These are phyloP conservation scores for Drosophila tsacasi DNA, from an alignment of 1,140 invertebrate species.

Conservation along the genomic window DNA sequence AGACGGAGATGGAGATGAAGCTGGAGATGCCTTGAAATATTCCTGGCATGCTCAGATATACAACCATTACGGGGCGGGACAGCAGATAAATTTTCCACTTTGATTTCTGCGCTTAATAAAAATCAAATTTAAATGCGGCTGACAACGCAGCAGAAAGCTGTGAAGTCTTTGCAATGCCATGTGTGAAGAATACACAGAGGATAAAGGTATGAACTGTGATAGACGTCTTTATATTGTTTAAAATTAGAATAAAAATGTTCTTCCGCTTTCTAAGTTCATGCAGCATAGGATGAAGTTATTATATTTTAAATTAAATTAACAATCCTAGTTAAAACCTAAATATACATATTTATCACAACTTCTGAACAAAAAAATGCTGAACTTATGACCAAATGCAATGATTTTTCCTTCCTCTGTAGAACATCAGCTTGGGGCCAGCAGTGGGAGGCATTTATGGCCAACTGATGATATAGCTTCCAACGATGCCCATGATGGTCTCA, in stretches of 20 bases:
- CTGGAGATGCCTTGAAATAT: slow-evolving; percentile 59
- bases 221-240: no score
- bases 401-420: slow-evolving; percentile 22
- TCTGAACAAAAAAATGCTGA: not conserved
- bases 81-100: slow-evolving; percentile 76
- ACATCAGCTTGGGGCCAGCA: slow-evolving; percentile 10
- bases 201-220: not conserved
- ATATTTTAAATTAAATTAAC: no score
- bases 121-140: slow-evolving; percentile 83
- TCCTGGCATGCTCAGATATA: slow-evolving; percentile 66
- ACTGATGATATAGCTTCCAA: slow-evolving; percentile 47
- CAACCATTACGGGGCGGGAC: slow-evolving; percentile 41
- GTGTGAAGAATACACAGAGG: slow-evolving; percentile 30
- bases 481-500: slow-evolving; percentile 5
- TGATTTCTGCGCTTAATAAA: slow-evolving; percentile 82
- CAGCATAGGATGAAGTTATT: no score
- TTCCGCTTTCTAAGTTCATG: no score
- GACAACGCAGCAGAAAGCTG: slow-evolving; percentile 65
- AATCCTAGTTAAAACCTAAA: not conserved
- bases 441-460: slow-evolving; percentile 52
- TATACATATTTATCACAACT: not conserved
- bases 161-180: slow-evolving; percentile 28
- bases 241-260: no score
- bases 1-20: slow-evolving; percentile 1
- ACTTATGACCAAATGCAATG: no score